These are phyloP conservation scores for Psilanteris sp. DNA, from an alignment of 1,140 invertebrate genomes.

Conservation along the genomic window DNA sequence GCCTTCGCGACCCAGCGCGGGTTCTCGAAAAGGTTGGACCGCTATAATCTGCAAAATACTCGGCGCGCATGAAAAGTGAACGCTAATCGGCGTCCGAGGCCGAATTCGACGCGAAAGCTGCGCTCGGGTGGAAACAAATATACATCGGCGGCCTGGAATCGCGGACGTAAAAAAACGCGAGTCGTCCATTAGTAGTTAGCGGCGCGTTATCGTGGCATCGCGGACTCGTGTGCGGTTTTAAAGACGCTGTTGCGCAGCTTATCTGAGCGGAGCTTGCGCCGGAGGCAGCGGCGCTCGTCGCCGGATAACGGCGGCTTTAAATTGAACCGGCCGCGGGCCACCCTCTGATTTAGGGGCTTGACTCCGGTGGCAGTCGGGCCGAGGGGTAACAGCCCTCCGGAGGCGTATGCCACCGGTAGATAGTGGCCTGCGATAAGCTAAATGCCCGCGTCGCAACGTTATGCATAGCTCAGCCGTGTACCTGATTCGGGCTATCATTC, in stretches of 20 bases:
- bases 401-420: slow-evolving; percentile 64
- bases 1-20: too few relatives aligned
- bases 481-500: slow-evolving; percentile 51
- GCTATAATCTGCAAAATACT: too few relatives aligned
- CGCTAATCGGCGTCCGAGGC: too few relatives aligned
- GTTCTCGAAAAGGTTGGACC: too few relatives aligned
- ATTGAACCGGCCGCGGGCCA: slow-evolving; percentile 65
- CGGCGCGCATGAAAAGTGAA: too few relatives aligned
- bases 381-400: slow-evolving; percentile 65
- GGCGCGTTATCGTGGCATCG: slow-evolving; percentile 28
- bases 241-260: slow-evolving; percentile 24
- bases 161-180: slow-evolving; percentile 12
- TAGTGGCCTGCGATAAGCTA: slow-evolving; percentile 67
- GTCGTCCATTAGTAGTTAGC: slow-evolving; percentile 41
- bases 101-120: background rate
- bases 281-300: slow-evolving; percentile 20
- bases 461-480: slow-evolving; percentile 39
- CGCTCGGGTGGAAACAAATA: slow-evolving; percentile 9
- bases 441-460: slow-evolving; percentile 60
- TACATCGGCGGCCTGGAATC: too few relatives aligned
- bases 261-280: slow-evolving; percentile 19
- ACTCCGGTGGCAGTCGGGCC: slow-evolving; percentile 26
- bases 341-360: slow-evolving; percentile 67
- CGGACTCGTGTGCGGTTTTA: slow-evolving; percentile 11
- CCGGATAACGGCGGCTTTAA: slow-evolving; percentile 62